These are phyloP conservation scores for Chloroclysta siterata DNA, from an alignment of 2,888 invertebrate genomes.

Conservation along the genomic window DNA sequence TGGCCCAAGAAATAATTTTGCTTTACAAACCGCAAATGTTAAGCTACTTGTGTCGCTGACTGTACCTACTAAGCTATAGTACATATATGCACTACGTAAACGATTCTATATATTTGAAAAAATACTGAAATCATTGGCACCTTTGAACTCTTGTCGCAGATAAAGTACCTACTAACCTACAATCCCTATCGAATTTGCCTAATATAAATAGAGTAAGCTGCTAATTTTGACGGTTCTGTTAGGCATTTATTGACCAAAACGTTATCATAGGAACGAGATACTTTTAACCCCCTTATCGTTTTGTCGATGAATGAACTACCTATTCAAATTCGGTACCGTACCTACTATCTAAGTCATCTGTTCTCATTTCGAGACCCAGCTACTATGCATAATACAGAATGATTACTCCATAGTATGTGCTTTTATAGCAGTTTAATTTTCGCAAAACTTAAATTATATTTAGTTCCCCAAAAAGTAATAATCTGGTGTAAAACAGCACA, in stretches of 20 bases:
- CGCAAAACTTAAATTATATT: too few species aligned
- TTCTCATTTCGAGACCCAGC: background rate
- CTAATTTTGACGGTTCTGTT: constrained; percentile 24
- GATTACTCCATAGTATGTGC: too few species aligned
- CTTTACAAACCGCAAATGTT: too few species aligned
- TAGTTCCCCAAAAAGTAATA: too few species aligned
- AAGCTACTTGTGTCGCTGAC: too few species aligned
- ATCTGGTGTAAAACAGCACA: background rate
- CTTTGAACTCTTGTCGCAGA: constrained; percentile 17
- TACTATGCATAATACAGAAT: background rate
- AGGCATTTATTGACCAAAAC: constrained; percentile 15
- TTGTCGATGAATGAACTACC: constrained; percentile 28
- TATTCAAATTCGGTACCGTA: background rate
- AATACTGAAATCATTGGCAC: background rate
- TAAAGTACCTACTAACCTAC: constrained; percentile 8
- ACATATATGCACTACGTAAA: too few species aligned
- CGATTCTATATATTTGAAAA: background rate
- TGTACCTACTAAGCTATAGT: too few species aligned
- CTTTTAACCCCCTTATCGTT: constrained; percentile 29
- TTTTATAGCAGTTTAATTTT: too few species aligned
- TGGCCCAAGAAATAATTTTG: too few species aligned
- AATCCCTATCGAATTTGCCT: constrained; percentile 8
- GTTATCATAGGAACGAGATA: constrained; percentile 12
- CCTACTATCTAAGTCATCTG: background rate
- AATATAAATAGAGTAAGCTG: constrained; percentile 10